Evolutionary conservation across 2,888 invertebrate genomes (phyloP).

Genomic region (Apantesis nais): DNA sequence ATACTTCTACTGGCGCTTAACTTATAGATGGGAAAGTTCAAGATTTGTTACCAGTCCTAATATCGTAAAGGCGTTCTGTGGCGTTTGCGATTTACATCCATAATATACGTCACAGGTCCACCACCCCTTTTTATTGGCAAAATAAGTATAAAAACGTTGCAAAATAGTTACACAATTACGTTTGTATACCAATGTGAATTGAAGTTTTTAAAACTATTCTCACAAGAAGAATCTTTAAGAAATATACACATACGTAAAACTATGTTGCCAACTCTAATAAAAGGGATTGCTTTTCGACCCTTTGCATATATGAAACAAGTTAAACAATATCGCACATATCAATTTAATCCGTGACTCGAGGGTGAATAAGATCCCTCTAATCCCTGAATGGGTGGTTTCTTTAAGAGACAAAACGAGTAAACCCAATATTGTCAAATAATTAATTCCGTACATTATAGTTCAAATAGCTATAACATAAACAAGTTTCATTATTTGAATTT

Average conservation of each 20-base stretch:
- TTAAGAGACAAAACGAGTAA: conserved; percentile 67
- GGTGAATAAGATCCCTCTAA: conserved; percentile 76
- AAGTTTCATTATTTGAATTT: conserved; percentile 32
- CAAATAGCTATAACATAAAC: conserved; percentile 46
- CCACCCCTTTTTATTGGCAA: background rate
- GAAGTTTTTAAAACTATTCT: background rate
- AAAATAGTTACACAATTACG: background rate
- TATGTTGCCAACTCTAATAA: conserved; percentile 77
- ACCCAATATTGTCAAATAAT: conserved; percentile 75
- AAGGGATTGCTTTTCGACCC: conserved; percentile 77
- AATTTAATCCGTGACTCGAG: conserved; percentile 78
- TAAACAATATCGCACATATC: conserved; percentile 77
- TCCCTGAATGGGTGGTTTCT: conserved; percentile 72
- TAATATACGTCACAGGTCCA: background rate
- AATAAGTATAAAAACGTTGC: background rate
- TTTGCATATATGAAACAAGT: conserved; percentile 79
- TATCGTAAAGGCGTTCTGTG: background rate
- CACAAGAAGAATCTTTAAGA: conserved; percentile 66
- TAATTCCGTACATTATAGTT: conserved; percentile 70
- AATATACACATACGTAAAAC: conserved; percentile 75
- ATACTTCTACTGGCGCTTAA: conserved; percentile 42
- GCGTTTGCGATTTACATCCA: background rate
- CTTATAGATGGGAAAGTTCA: background rate
- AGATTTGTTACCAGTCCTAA: background rate
- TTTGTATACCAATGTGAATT: background rate